phyloP scores from a whole-genome alignment of 2,888 invertebrate genomes.

The Caenorhabditis zanzibari region DNA sequence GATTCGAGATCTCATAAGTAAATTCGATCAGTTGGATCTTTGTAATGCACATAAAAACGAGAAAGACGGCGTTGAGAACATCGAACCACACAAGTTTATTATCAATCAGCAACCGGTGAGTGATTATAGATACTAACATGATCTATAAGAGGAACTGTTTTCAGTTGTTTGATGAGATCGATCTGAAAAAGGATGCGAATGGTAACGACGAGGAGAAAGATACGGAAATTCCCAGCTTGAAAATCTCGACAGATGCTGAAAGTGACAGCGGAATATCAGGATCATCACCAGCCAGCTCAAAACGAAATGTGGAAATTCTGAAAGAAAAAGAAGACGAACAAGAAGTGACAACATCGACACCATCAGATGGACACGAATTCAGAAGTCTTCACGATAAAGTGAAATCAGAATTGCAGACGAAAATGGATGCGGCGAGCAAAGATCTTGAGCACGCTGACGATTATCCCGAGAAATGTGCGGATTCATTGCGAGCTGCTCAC shows the following conservation, averaged over 20 bases:
- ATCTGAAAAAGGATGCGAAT: slow-evolving; percentile 58
- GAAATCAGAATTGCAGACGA: slow-evolving; percentile 38
- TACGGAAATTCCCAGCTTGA: slow-evolving; percentile 25
- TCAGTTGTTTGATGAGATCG: slow-evolving; percentile 58
- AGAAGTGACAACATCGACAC: slow-evolving; percentile 46
- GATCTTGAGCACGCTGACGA: slow-evolving; percentile 63
- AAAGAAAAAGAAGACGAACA: slow-evolving; percentile 46
- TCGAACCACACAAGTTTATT: slow-evolving; percentile 60
- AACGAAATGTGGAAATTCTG: slow-evolving; percentile 41
- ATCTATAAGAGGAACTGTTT: slow-evolving; percentile 11
- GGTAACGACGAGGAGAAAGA: slow-evolving; percentile 55
- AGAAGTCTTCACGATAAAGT: slow-evolving; percentile 46
- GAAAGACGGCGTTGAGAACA: slow-evolving; percentile 60
- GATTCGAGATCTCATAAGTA: slow-evolving; percentile 59
- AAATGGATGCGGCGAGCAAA: slow-evolving; percentile 56
- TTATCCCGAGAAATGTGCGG: slow-evolving; percentile 62
- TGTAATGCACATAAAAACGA: slow-evolving; percentile 60
- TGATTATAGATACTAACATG: background rate
- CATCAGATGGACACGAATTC: slow-evolving; percentile 54
- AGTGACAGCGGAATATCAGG: slow-evolving; percentile 66
- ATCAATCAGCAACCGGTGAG: slow-evolving; percentile 64
- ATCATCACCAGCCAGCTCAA: slow-evolving; percentile 58
- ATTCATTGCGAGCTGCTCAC: slow-evolving; percentile 58
- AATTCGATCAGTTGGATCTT: slow-evolving; percentile 61
- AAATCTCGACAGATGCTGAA: slow-evolving; percentile 58